Evolutionary conservation across 64 coral and sea anemone species (phyloP), one percentile per base, ranked within the genome.

Genomic region (Stylophora pistillata): DNA sequence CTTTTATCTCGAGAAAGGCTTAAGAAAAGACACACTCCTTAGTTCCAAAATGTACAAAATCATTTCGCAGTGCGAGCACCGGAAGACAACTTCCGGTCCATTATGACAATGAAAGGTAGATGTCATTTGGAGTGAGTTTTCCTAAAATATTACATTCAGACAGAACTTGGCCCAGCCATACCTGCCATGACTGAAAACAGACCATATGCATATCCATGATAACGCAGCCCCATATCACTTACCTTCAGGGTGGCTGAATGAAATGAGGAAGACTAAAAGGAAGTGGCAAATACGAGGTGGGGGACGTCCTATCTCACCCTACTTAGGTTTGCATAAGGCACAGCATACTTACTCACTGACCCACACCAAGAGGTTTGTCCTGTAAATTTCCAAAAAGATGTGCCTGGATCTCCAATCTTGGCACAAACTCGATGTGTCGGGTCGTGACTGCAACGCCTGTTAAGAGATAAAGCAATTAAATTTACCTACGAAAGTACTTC

Each of bases 381-480:
- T 18, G 78, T 81, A 63, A 81, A 81, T 63, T 37, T 20, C 78
- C 78, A 81, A 63, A 81, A 81, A 9, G 78, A 81, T 20, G 78
- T 81, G 30, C 30, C 14, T 81, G 27, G 26, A 41, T 20, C 78
- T 62, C 78, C 78, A 21, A 81, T 81, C 16, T 63, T 61, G 78
- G 78, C 78, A 81, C 78, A 81, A 21, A 81, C 78, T 81, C 78
- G 58, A 56, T 81, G 78, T 20, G 78, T 81, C 12, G 28, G 27
- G 10, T 81, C 78, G 34, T 81, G 78, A 81, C 62, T 81, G 78
- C 78, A 81, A 32, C 78, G 78, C 29, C 78, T 81, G 20, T 15
- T 1, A 75, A 17, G 17, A 34, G 17, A 75, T 30, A 23, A 55
- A 81, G 27, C 30, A 30, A 80, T 60, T 18, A 15, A 55, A 27